phyloP scores from a whole-genome alignment of 2,888 invertebrate species.

The Listrodromus nycthemerus region DNA sequence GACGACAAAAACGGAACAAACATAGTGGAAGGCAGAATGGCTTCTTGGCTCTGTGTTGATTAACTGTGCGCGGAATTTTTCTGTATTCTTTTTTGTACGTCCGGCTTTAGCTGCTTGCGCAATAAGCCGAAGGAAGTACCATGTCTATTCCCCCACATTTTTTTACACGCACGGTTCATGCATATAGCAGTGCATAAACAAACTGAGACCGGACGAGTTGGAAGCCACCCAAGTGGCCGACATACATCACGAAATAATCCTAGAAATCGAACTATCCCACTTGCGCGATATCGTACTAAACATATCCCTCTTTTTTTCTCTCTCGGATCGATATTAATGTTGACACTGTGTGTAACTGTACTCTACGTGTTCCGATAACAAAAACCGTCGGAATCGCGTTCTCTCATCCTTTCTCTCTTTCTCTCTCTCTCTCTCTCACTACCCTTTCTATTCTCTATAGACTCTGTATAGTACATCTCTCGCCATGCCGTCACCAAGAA shows the following conservation, averaged over 20 bases:
- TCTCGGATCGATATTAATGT: constrained; percentile 16
- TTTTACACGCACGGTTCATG: constrained; percentile 18
- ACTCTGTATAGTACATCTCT: constrained; percentile 3
- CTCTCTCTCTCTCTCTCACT: constrained; percentile 29
- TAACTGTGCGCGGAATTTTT: constrained; percentile 8
- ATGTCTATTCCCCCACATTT: constrained; percentile 4
- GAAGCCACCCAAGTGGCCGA: constrained; percentile 66
- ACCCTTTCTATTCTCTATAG: constrained; percentile 16
- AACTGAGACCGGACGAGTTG: constrained; percentile 54
- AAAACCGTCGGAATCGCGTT: constrained; percentile 20
- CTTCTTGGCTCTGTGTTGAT: constrained; percentile 25
- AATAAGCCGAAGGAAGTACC: constrained; percentile 21
- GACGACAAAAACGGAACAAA: constrained; percentile 5
- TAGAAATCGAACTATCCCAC: constrained; percentile 45
- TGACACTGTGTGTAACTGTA: constrained; percentile 1
- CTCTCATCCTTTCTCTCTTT: constrained; percentile 23
- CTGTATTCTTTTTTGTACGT: constrained; percentile 29
- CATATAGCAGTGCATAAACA: constrained; percentile 46
- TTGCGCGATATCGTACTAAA: constrained; percentile 26
- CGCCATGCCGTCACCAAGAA: constrained; percentile 15
- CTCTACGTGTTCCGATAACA: constrained; percentile 32
- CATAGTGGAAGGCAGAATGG: neutral
- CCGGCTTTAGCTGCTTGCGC: constrained; percentile 52
- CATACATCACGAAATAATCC: constrained; percentile 61
- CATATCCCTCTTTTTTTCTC: constrained; percentile 22